Base-by-base conservation (phyloP, 1,140 invertebrate species). In the Chrysomallon squamiferum region DNA sequence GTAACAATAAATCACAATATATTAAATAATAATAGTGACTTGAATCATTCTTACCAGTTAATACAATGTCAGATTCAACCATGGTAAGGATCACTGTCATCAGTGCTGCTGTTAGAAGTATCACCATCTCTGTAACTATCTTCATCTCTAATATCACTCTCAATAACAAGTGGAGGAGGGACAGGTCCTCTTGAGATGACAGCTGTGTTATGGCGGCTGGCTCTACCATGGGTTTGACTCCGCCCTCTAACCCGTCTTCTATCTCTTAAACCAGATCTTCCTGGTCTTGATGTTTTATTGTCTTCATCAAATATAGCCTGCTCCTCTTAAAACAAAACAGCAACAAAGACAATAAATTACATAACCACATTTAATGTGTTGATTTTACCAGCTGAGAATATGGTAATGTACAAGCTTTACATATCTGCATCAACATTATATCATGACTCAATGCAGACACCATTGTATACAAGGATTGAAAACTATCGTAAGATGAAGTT, bases 11-110 rank as follows among this genome's bases (percentile, higher is more conserved):
- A n/a, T n/a, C n/a, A n/a, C n/a, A n/a, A n/a, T n/a, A n/a, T n/a
- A n/a, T n/a, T n/a, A n/a, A n/a, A n/a, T n/a, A n/a, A n/a, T n/a
- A n/a, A n/a, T n/a, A n/a, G n/a, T n/a, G n/a, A n/a, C n/a, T n/a
- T n/a, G n/a, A n/a, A n/a, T n/a, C n/a, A n/a, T n/a, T n/a, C n/a
- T n/a, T n/a, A n/a, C n/a, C n/a, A n/a, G n/a, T n/a, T n/a, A n/a
- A n/a, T n/a, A n/a, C n/a, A n/a, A n/a, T n/a, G n/a, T n/a, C n/a
- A n/a, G n/a, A n/a, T n/a, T 32, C 77, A 74, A 49, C 77, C 77
- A 71, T 71, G 75, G 62, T 81, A 77, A 5, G 66, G 69, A 6
- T 59, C 71, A 25, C 35, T 41, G 2, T 68, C 68, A 56, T 63
- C 59, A 32, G 64, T 69, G 32, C 41, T 29, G 61, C 41, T 69